Base-by-base conservation (phyloP, 2,888 invertebrate species). In the Sclerodermus sp. region DNA sequence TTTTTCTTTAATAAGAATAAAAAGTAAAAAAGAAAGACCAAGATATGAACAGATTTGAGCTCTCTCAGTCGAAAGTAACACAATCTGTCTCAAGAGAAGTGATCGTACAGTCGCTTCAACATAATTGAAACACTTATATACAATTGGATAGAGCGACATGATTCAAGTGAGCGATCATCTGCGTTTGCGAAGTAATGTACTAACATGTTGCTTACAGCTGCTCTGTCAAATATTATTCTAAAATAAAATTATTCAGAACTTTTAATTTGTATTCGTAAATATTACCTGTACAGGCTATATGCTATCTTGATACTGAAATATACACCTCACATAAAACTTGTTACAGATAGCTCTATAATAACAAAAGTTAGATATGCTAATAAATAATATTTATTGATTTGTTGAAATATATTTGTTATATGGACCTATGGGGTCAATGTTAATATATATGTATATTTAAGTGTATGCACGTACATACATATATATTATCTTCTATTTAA, bases 81-180 rank as follows among this genome's bases (percentile, higher is more conserved):
- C 42, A 50, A 57, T 53, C 43, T 60, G 42, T 49, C 38, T 42
- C 50, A 34, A 48, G 45, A 23, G 23, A 46, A 58, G 54, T 53
- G 41, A 48, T 47, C 32, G 14, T 36, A 38, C 55, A 53, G 61
- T 61, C 12, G 34, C 34, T 34, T 34, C 10, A 12, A 13, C 34
- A 34, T 40, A 53, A 55, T 57, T 42, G 54, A 49, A 64, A 57
- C 60, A 57, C 53, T 61, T 71, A 70, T 71, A 42, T 71, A 70
- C 71, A 71, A 69, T 69, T 64, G 55, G 55, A 53, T 64, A 60
- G 55, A 60, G 57, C 55, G 64, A 62, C 60, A 67, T 59, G 59
- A 58, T 58, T 54, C 58, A 36, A 46, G 45, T 49, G 41, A 51
- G 41, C 42, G 37, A 38, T 54, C 38, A 36, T n/a, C 38, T 39